phyloP scores from a whole-genome alignment of 2,888 invertebrate genomes.

The Mythimna vitellina region DNA sequence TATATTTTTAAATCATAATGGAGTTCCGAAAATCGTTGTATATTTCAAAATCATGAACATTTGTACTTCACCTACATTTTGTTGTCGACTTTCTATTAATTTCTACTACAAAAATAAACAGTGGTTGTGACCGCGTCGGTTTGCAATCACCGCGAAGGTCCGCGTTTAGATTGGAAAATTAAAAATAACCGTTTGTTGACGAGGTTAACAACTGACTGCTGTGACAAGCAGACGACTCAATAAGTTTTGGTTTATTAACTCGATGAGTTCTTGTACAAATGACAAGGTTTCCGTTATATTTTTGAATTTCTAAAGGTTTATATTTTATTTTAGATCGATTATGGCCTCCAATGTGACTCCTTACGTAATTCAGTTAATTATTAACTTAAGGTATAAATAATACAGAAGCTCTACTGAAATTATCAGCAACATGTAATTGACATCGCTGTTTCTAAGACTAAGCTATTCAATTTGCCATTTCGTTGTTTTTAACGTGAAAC shows the following conservation, averaged over 20 bases:
- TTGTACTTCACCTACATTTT: constrained; percentile 63
- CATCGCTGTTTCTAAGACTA: constrained; percentile 53
- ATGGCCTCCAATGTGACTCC: constrained; percentile 10
- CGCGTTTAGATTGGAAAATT: constrained; percentile 66
- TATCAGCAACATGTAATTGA: constrained; percentile 21
- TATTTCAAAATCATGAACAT: constrained; percentile 37
- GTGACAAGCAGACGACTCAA: constrained; percentile 70
- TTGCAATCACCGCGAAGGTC: constrained; percentile 73
- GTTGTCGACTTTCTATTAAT: constrained; percentile 66
- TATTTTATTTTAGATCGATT: constrained; percentile 44
- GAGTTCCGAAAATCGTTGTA: neutral
- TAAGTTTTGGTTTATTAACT: constrained; percentile 56
- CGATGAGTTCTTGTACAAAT: constrained; percentile 39
- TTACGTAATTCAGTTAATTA: constrained; percentile 58
- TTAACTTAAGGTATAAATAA: constrained; percentile 52
- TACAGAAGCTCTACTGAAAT: constrained; percentile 60
- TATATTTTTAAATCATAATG: neutral
- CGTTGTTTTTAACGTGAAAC: constrained; percentile 80
- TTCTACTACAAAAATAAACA: constrained; percentile 71
- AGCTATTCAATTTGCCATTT: constrained; percentile 65
- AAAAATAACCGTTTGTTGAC: constrained; percentile 70
- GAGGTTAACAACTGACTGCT: constrained; percentile 71
- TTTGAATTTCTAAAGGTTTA: constrained; percentile 53
- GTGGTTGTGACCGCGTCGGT: constrained; percentile 65
- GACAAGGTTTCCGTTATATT: constrained; percentile 40